A percentile compares a stretch with the other conserved stretches of the same genome.
phyloP scores from a whole-genome alignment of 2,113 vertebrate species.

The Desmodus rotundus region DNA sequence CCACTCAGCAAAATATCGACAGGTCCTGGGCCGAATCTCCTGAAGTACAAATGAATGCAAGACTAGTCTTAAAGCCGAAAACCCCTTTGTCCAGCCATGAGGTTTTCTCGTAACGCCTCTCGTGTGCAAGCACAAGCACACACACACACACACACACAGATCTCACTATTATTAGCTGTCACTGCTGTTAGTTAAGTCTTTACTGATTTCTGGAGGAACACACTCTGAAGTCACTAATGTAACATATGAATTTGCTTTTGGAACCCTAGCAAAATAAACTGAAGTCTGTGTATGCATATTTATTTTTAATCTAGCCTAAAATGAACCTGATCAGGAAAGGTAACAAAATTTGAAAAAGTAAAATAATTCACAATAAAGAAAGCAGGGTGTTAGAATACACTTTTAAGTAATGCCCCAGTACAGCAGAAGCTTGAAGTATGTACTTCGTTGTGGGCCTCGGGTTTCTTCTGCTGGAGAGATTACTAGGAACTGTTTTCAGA shows the following conservation, averaged over 20 bases:
- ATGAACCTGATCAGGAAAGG: background rate
- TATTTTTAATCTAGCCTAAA: background rate
- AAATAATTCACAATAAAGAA: conserved; percentile 9
- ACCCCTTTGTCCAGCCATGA: background rate
- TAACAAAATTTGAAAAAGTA: background rate
- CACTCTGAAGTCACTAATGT: background rate
- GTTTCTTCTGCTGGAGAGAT: background rate
- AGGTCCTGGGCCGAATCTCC: background rate
- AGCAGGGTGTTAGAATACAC: background rate
- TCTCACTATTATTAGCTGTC: background rate
- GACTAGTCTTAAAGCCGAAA: background rate
- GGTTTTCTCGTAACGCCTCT: background rate
- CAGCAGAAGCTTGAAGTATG: conserved; percentile 14
- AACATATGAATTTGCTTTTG: background rate
- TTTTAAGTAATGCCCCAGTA: background rate
- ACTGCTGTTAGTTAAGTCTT: background rate
- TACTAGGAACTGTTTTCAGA: background rate
- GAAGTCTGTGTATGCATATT: background rate
- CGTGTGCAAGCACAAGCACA: background rate
- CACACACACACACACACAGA: background rate
- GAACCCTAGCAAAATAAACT: background rate
- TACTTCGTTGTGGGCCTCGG: background rate
- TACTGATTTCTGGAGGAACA: background rate
- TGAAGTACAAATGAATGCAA: background rate
- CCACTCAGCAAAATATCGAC: background rate